Evolutionary conservation across 30 jellyfish, hydroid and myxozoan species (phyloP).

Genomic region (Clytia hemisphaerica): DNA sequence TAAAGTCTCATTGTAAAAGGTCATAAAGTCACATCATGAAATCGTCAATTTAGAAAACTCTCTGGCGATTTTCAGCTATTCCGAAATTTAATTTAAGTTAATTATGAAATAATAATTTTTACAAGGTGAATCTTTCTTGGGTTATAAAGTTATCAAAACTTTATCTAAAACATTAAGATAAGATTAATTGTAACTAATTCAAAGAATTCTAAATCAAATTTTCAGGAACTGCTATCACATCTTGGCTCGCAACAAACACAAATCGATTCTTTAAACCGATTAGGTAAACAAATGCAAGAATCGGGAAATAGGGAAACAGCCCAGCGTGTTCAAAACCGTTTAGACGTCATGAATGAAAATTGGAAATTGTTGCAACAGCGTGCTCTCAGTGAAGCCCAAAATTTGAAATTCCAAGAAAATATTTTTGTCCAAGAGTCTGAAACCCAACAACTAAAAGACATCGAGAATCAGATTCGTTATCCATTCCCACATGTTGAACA

Average conservation of each 20-base stretch:
- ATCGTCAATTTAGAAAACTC: no score
- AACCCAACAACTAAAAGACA: neutral
- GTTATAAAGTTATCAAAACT: no score
- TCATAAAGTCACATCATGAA: no score
- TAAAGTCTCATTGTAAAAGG: no score
- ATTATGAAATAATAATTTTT: no score
- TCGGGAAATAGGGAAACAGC: constrained; percentile 39
- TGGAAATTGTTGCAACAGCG: constrained; percentile 56
- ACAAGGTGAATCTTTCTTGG: no score
- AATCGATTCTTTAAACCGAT: constrained; percentile 61
- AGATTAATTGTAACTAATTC: neutral
- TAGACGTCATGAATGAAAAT: constrained; percentile 55
- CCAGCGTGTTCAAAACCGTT: constrained; percentile 55
- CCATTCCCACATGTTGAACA: constrained; percentile 1
- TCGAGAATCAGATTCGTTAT: neutral
- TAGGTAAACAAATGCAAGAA: constrained; percentile 70
- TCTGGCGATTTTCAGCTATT: no score
- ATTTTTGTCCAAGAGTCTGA: constrained; percentile 1
- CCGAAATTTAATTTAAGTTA: no score
- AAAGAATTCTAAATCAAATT: neutral
- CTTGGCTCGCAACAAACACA: constrained; percentile 83
- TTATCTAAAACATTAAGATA: no score
- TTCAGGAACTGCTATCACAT: constrained; percentile 53
- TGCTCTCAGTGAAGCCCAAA: constrained; percentile 36
- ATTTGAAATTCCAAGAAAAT: no score